A percentile compares a stretch with the other conserved stretches of the same genome.
Conservation (phyloP, 2,797 vertebrate genomes). For the Halcyon badia region DNA sequence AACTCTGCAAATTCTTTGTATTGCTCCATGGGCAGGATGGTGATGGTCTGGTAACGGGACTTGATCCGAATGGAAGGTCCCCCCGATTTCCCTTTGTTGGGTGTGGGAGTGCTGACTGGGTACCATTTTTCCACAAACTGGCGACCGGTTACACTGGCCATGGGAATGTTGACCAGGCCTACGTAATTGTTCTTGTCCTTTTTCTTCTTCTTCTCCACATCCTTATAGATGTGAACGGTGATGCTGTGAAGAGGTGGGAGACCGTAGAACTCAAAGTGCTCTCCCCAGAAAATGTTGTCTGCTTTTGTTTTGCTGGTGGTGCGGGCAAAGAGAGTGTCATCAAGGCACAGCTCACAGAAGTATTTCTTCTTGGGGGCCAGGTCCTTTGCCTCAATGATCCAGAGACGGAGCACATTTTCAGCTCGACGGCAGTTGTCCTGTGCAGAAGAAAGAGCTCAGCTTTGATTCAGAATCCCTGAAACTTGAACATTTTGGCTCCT, state of each 20-base stretch:
- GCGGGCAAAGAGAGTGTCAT: conserved; percentile 93
- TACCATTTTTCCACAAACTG: conserved; percentile 98
- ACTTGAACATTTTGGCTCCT: neutral
- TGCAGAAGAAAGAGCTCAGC: conserved; percentile 4
- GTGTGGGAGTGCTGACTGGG: conserved; percentile 93
- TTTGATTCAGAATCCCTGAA: neutral
- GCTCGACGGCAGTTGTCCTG: conserved; percentile 93
- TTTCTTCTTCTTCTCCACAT: conserved; percentile 95
- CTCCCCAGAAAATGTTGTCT: conserved; percentile 97
- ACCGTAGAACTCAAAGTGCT: conserved; percentile 92
- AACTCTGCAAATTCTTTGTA: conserved; percentile 99
- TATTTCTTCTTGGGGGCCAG: conserved; percentile 95
- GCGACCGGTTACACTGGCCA: conserved; percentile 87
- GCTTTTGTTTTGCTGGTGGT: conserved; percentile 95
- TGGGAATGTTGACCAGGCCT: conserved; percentile 94
- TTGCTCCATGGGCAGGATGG: conserved; percentile 96
- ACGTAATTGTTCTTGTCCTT: conserved; percentile 98
- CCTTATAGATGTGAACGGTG: conserved; percentile 96
- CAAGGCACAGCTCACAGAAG: conserved; percentile 97
- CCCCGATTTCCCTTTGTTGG: conserved; percentile 89
- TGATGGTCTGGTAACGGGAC: conserved; percentile 93
- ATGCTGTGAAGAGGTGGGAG: conserved; percentile 89
- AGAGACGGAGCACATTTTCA: conserved; percentile 93
- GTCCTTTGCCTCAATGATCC: conserved; percentile 98
- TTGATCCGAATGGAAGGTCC: conserved; percentile 95